A percentile compares a stretch with the other conserved stretches of the same genome.
phyloP scores from a whole-genome alignment of 2,113 vertebrate genomes.

The Psophia crepitans region DNA sequence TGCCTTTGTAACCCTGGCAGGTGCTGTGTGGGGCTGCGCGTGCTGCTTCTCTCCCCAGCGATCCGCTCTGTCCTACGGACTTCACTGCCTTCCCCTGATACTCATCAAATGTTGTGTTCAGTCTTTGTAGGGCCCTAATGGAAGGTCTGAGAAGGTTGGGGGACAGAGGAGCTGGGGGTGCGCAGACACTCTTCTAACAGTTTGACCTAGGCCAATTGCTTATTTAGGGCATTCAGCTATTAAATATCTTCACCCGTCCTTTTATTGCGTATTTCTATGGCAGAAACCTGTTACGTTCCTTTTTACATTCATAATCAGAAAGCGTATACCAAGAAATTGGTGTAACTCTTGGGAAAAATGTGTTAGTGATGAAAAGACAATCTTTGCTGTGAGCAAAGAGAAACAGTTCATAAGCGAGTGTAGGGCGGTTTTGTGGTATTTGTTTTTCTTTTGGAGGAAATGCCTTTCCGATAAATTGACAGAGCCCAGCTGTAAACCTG shows the following conservation, averaged over 20 bases:
- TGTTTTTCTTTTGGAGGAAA: background rate
- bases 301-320: constrained; percentile 40
- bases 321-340: background rate
- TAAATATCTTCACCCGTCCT: constrained; percentile 25
- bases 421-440: background rate
- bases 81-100: background rate
- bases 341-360: background rate
- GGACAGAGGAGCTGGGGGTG: background rate
- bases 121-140: background rate
- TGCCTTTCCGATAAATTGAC: background rate
- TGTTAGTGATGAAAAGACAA: background rate
- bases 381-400: background rate
- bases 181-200: background rate
- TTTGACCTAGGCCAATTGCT: constrained; percentile 28
- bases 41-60: background rate
- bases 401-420: background rate
- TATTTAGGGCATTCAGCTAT: constrained; percentile 16
- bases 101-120: background rate
- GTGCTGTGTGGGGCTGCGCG: background rate
- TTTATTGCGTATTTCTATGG: constrained; percentile 9
- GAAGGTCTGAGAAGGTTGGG: background rate
- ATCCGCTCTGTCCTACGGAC: background rate
- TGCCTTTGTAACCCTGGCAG: background rate
- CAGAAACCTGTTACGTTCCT: background rate
- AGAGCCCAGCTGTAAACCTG: background rate